Base-by-base conservation (phyloP, 2,113 vertebrate genomes). In the Caracal caracal region DNA sequence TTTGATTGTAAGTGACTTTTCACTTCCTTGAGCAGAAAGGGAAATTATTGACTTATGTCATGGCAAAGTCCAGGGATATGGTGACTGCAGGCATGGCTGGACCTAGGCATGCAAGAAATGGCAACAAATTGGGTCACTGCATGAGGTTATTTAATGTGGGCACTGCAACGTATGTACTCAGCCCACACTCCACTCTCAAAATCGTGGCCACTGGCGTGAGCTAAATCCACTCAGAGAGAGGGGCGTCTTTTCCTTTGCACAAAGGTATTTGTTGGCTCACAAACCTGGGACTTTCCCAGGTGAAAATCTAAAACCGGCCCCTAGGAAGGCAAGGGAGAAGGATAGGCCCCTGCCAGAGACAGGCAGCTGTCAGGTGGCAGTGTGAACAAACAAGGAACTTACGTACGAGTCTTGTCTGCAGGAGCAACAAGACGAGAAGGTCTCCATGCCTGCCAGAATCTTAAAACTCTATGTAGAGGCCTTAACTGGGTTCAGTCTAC, bases 71-170 rank as follows among this genome's bases (percentile, higher is more conserved):
- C 49, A 56, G 2, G 28, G 15, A 28, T 20, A 20, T 12, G 26
- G 24, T 53, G 40, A 16, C 24, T 79, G 5, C 37, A 92, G 16
- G 43, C 79, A 96, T 61, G n/a, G 19, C 76, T 94, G n/a, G 49
- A 87, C 78, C 61, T 70, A 81, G 43, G 20, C 17, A 81, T 19
- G 30, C 20, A 88, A 76, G 59, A 92, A 68, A 95, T 26, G 40
- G 5, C 47, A 87, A 66, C 19, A 83, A 30, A 49, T 6, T 73
- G 33, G 26, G 1, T 49, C 30, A 5, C 10, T 22, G 2, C 10
- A 13, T 63, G 17, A 12, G 10, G 3, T 43, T 17, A 6, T 5
- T 68, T 37, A 63, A 11, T 56, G 20, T 19, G 40, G 49, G 10
- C 6, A 3, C 28, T 37, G 2, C 24, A 66, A 66, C 6, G 61